Conservation (phyloP, 2,797 vertebrate genomes). For the Peromyscus attwateri region DNA sequence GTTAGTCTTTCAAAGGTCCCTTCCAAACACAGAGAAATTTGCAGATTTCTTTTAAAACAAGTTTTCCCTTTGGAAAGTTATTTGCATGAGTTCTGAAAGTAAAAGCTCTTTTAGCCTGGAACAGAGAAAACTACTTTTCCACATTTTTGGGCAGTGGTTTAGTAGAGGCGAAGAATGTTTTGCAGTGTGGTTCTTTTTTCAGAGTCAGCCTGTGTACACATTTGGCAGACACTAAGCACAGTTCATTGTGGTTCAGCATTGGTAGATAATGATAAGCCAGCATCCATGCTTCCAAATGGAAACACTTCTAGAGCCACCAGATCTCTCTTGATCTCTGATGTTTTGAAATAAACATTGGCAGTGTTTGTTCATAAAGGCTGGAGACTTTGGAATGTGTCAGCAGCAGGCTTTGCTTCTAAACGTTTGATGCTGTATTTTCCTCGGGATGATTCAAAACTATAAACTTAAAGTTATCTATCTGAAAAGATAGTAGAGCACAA, state of each 20-base stretch:
- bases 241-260: conserved; percentile 81
- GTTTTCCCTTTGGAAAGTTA: conserved; percentile 53
- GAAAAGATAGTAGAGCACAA: conserved; percentile 21
- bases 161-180: conserved; percentile 7
- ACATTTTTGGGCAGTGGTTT: conserved; percentile 52
- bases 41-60: conserved; percentile 23
- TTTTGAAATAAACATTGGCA: conserved; percentile 88
- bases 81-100: conserved; percentile 16
- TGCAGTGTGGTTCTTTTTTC: conserved; percentile 56
- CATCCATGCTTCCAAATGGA: conserved; percentile 84
- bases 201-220: conserved; percentile 66
- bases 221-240: conserved; percentile 82
- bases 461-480: conserved; percentile 75
- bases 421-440: conserved; percentile 70
- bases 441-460: conserved; percentile 65
- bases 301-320: conserved; percentile 81
- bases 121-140: conserved; percentile 57
- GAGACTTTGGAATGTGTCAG: conserved; percentile 80
- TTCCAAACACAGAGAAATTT: conserved; percentile 54
- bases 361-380: conserved; percentile 80
- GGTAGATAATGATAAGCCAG: conserved; percentile 85
- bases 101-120: conserved; percentile 45
- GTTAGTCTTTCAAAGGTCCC: not conserved
- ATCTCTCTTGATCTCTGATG: conserved; percentile 85
- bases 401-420: conserved; percentile 63